Conservation (phyloP, 2,797 vertebrate genomes). For the Premnoplex brunnescens region DNA sequence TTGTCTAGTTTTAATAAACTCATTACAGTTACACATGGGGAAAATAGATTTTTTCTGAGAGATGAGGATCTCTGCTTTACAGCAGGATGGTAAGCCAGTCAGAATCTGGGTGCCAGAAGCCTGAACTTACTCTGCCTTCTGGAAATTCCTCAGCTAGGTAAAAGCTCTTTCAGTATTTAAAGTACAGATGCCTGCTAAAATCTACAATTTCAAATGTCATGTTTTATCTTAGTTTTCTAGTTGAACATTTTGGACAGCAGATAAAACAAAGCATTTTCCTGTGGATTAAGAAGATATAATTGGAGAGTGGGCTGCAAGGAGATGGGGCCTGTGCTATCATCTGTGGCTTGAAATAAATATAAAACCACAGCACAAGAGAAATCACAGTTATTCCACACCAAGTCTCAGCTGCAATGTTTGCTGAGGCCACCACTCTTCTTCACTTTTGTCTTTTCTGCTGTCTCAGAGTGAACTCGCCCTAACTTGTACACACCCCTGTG, state of each 20-base stretch:
- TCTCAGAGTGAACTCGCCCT: neutral
- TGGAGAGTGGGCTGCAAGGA: neutral
- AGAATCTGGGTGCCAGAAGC: neutral
- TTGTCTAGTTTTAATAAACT: neutral
- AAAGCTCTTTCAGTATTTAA: neutral
- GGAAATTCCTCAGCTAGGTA: neutral
- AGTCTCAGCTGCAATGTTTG: neutral
- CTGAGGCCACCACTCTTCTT: neutral
- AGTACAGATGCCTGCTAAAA: neutral
- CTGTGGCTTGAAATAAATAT: neutral
- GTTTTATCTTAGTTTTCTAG: neutral
- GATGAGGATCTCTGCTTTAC: neutral
- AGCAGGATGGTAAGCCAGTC: neutral
- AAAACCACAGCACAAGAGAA: neutral
- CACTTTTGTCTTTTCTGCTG: neutral
- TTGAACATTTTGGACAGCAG: neutral
- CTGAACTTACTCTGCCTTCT: neutral
- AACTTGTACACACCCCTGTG: neutral
- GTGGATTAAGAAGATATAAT: neutral
- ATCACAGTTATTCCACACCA: rapidly evolving
- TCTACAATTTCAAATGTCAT: neutral
- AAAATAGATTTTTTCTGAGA: neutral
- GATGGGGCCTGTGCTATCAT: neutral
- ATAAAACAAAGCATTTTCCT: neutral
- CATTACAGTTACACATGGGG: neutral